phyloP scores from a whole-genome alignment of 2,113 vertebrate genomes.

The Mus spicilegus region DNA sequence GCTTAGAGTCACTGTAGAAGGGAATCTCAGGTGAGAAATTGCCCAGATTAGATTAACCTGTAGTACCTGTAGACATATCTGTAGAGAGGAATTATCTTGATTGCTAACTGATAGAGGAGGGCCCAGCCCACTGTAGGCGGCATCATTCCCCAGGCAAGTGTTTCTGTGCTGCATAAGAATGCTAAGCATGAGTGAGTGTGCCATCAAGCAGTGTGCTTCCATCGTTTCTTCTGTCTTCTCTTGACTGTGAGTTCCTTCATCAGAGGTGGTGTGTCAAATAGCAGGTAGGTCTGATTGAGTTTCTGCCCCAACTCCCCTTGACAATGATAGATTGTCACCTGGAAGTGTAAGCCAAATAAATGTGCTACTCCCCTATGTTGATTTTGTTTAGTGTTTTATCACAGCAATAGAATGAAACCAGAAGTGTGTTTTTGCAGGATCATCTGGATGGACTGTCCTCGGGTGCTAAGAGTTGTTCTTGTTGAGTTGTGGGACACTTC shows the following conservation, averaged over 20 bases:
- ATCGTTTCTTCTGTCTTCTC: neutral
- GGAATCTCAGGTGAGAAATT: neutral
- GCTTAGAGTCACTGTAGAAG: neutral
- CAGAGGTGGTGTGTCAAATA: neutral
- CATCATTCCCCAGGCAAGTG: neutral
- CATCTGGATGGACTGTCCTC: neutral
- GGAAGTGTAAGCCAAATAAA: neutral
- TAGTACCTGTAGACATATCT: neutral
- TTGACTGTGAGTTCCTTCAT: neutral
- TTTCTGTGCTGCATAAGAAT: neutral
- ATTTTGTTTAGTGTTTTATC: neutral
- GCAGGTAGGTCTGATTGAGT: neutral
- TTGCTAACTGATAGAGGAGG: neutral
- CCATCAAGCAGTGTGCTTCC: neutral
- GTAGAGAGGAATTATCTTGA: neutral
- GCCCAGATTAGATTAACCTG: neutral
- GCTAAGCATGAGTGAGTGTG: neutral
- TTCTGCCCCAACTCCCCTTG: neutral
- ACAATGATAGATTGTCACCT: neutral
- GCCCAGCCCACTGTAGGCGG: no score
- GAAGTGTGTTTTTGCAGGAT: neutral
- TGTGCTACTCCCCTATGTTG: neutral
- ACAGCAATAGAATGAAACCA: neutral
- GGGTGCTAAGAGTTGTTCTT: neutral
- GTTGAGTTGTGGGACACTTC: neutral